Conservation (phyloP, 2,113 vertebrate species). For the Nerophis lumbriciformis region DNA sequence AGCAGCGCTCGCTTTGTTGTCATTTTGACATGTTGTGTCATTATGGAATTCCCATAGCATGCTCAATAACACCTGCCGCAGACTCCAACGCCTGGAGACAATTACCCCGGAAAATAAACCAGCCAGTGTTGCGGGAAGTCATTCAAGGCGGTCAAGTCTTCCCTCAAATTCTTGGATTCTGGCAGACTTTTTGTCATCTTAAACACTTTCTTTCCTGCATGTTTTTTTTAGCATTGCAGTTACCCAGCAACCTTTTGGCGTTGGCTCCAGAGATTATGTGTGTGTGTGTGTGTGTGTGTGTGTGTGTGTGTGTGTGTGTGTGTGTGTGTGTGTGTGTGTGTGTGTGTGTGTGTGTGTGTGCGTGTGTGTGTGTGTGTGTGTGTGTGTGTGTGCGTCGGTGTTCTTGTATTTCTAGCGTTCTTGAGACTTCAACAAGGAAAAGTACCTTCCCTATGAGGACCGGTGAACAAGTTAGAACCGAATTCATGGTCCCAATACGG, state of each 20-base stretch:
- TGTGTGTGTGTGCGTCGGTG: slow-evolving; percentile 3
- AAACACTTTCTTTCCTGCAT: slow-evolving; percentile 27
- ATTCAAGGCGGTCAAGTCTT: slow-evolving; percentile 35
- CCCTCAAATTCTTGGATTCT: slow-evolving; percentile 40
- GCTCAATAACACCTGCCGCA: slow-evolving; percentile 35
- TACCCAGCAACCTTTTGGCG: slow-evolving; percentile 8
- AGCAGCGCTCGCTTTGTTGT: not conserved
- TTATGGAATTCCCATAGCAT: slow-evolving; percentile 34
- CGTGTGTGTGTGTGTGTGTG: slow-evolving; percentile 1
- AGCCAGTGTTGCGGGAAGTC: slow-evolving; percentile 23
- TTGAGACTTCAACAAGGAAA: too few species aligned
- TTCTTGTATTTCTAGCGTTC: too few species aligned
- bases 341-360: slow-evolving; percentile 5
- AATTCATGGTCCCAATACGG: too few species aligned
- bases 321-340: slow-evolving; percentile 9
- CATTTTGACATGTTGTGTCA: slow-evolving; percentile 32
- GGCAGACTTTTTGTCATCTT: slow-evolving; percentile 33
- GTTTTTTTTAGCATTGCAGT: slow-evolving; percentile 16
- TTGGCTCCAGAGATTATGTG: not conserved
- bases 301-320: slow-evolving; percentile 8
- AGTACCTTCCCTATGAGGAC: too few species aligned
- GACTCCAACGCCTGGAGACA: slow-evolving; percentile 42
- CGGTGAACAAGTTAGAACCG: too few species aligned
- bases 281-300: slow-evolving; percentile 17
- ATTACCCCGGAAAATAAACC: slow-evolving; percentile 44